Evolutionary conservation across 2,888 invertebrate species (phyloP).

Genomic region (Toxonevra muliebris): DNA sequence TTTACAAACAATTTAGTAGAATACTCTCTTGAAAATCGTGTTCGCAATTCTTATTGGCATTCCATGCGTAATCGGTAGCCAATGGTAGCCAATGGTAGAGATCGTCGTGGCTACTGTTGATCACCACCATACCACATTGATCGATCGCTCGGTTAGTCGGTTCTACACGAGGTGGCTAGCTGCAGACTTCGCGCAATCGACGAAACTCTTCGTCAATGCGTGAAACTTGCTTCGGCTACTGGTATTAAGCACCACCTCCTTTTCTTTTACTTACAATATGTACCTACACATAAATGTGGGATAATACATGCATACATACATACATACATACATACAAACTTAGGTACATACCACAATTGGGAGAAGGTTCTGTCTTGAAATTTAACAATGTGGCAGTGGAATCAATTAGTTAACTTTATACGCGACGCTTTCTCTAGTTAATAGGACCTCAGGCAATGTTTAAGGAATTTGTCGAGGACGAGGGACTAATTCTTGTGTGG

Average conservation of each 20-base stretch:
- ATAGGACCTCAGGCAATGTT: too few relatives aligned
- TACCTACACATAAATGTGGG: slow-evolving; percentile 29
- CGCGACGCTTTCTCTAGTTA: too few relatives aligned
- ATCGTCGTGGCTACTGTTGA: slow-evolving; percentile 47
- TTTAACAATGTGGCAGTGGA: neutral
- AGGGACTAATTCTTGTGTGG: too few relatives aligned
- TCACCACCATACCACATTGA: neutral
- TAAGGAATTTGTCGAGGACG: too few relatives aligned
- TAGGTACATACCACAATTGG: slow-evolving; percentile 27
- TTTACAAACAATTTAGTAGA: too few relatives aligned
- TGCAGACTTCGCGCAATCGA: neutral
- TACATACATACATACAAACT: slow-evolving; percentile 41
- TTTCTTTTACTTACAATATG: slow-evolving; percentile 17
- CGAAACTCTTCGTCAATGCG: slow-evolving; percentile 3
- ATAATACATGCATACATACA: slow-evolving; percentile 37
- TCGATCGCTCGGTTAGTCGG: slow-evolving; percentile 7
- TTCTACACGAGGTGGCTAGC: slow-evolving; percentile 14
- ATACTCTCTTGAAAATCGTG: too few relatives aligned
- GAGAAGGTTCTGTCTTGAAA: slow-evolving; percentile 27
- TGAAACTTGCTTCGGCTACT: slow-evolving; percentile 57
- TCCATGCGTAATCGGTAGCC: slow-evolving; percentile 31
- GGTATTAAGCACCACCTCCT: slow-evolving; percentile 64
- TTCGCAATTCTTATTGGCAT: slow-evolving; percentile 35
- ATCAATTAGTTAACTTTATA: too few relatives aligned
- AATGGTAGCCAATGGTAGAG: slow-evolving; percentile 33